phyloP scores from a whole-genome alignment of 1,140 invertebrate species.

The Akabosia matsudoensis region DNA sequence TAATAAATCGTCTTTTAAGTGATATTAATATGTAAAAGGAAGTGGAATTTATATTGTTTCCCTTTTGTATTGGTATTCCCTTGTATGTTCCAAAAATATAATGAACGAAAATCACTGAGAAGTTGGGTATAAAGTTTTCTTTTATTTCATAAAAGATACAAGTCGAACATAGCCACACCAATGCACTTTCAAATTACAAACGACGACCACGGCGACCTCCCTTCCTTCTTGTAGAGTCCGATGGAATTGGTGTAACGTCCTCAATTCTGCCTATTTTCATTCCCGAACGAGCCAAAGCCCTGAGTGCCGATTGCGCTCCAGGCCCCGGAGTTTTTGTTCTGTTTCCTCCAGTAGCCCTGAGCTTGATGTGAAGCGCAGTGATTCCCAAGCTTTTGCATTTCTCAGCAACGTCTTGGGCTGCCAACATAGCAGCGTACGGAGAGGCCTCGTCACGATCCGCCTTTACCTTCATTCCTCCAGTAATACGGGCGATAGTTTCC shows the following conservation, averaged over 20 bases:
- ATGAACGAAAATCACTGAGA: too few relatives aligned
- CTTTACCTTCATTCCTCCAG: constrained; percentile 99
- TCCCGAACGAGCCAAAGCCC: constrained; percentile 94
- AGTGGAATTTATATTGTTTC: too few relatives aligned
- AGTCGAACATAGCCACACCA: neutral
- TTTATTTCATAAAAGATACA: constrained; percentile 8
- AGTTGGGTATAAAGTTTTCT: neutral
- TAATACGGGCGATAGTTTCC: constrained; percentile 97
- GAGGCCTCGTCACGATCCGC: constrained; percentile 99
- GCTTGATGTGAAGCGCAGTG: constrained; percentile 95
- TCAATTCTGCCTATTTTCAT: constrained; percentile 99
- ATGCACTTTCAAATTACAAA: constrained; percentile 69
- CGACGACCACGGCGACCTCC: constrained; percentile 97
- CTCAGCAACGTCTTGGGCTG: constrained; percentile 93
- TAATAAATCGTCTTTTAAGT: too few relatives aligned
- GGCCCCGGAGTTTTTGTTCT: constrained; percentile 97
- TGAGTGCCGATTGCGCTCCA: constrained; percentile 94
- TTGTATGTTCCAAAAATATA: too few relatives aligned
- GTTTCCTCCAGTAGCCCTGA: constrained; percentile 97
- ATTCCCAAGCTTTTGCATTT: constrained; percentile 96
- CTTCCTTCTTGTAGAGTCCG: constrained; percentile 97
- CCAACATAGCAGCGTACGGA: constrained; percentile 99
- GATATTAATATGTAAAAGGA: too few relatives aligned
- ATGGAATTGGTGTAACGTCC: constrained; percentile 99
- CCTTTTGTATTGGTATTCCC: too few relatives aligned